Base-by-base conservation (phyloP, 92 coral and sea anemone species). In the Scolanthus callimorphus region DNA sequence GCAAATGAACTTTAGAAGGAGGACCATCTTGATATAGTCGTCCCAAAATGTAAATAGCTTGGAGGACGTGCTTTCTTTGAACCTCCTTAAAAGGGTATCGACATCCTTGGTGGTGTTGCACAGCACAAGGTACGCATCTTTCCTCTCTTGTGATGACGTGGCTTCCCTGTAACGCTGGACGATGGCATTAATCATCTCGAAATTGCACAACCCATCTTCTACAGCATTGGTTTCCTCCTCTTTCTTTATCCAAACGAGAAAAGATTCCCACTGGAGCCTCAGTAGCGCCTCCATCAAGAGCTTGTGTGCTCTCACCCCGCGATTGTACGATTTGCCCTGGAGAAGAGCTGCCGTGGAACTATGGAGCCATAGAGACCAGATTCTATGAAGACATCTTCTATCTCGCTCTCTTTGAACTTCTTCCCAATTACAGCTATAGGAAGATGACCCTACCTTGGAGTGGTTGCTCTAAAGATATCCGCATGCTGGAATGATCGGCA, bases 381-480 rank as follows among this genome's bases (percentile, higher is more conserved):
- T 34, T 78, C 78, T 61, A 65, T 57, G 38, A 77, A 17, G 27
- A 77, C 27, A 34, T 60, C 83, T 19, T 76, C 70, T 27, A 76
- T 17, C 13, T 72, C 84, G 39, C 66, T 50, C 23, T 59, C 65
- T 30, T 38, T 24, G 43, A 58, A 80, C 58, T 29, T 65, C 77
- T 80, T 80, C 30, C 86, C 80, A 13, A 80, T 65, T 31, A 80
- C 48, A 0, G 81, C 39, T 21, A 80, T 29, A 67, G 76, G 15
- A 50, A 31, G 46, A 73, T 47, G 30, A 48, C 17, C 21, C 51
- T 56, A 53, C 31, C 34, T 12, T 20, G 46, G 8, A 53, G 28
- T 13, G 73, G 23, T 30, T 3, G 27, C 6, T 49, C 60, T 0
- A 70, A 20, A 19, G 63, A 31, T 70, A 67, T 39, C 60, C 63